These are phyloP conservation scores for Leucophenga maculata DNA, from an alignment of 2,888 invertebrate genomes.

Conservation along the genomic window DNA sequence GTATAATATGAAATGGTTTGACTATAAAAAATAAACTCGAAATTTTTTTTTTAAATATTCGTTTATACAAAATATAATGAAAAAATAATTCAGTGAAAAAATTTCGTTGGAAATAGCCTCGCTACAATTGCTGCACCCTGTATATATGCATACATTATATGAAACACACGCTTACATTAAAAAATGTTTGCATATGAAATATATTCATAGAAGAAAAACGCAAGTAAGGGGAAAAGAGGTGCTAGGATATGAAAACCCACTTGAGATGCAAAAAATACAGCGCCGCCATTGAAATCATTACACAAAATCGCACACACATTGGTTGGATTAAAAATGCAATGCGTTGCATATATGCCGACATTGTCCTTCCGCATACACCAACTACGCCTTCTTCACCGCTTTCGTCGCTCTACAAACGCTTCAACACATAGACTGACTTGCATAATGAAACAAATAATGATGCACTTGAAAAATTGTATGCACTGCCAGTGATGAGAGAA, in stretches of 20 bases:
- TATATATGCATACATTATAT: constrained; percentile 53
- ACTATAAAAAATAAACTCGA: no score
- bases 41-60: no score
- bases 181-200: constrained; percentile 14
- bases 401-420: constrained; percentile 32
- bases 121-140: constrained; percentile 44
- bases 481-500: not conserved
- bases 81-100: no score
- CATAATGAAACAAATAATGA: constrained; percentile 55
- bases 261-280: constrained; percentile 53
- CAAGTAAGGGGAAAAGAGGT: not conserved
- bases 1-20: not conserved
- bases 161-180: not conserved
- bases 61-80: no score
- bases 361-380: constrained; percentile 24
- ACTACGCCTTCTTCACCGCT: not conserved
- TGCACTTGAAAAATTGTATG: constrained; percentile 60
- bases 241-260: constrained; percentile 40
- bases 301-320: constrained; percentile 40
- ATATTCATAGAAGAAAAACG: not conserved
- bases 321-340: constrained; percentile 62
- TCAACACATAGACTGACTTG: constrained; percentile 23
- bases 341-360: constrained; percentile 51
- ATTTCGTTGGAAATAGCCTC: no score
- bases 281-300: constrained; percentile 21